A percentile compares a stretch with the other conserved stretches of the same genome.
phyloP scores from a whole-genome alignment of 2,113 vertebrate genomes.

The Oryzias celebensis region DNA sequence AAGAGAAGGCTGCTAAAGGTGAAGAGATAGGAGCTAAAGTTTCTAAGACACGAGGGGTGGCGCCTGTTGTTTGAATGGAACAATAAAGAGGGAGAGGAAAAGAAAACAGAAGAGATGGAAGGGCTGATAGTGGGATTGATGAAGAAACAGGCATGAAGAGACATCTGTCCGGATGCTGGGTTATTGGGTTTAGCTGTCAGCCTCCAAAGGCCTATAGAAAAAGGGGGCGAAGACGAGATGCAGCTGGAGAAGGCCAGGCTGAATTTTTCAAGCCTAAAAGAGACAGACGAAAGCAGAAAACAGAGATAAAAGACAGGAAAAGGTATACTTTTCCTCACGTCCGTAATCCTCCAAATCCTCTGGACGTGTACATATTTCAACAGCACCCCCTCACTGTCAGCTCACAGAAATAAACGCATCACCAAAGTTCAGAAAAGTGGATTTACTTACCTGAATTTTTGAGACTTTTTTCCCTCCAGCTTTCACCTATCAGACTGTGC shows the following conservation, averaged over 20 bases:
- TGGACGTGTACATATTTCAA: neutral
- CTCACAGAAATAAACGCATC: neutral
- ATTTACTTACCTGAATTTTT: neutral
- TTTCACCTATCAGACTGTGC: neutral
- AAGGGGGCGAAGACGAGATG: neutral
- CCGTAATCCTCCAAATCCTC: conserved; percentile 7
- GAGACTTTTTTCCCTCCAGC: neutral
- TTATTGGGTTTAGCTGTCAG: conserved; percentile 49
- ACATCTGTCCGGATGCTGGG: conserved; percentile 38
- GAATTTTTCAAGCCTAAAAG: conserved; percentile 5
- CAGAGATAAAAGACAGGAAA: conserved; percentile 7
- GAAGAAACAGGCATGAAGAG: conserved; percentile 20
- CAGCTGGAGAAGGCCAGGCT: conserved; percentile 1
- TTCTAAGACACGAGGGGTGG: conserved; percentile 41
- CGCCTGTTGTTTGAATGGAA: conserved; percentile 17
- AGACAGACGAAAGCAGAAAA: conserved; percentile 4
- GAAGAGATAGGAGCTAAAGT: conserved; percentile 54
- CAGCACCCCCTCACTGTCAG: neutral
- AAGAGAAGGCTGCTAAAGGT: conserved; percentile 45
- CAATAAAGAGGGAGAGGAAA: conserved; percentile 18
- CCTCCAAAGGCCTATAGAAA: conserved; percentile 19
- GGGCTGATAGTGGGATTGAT: conserved; percentile 26
- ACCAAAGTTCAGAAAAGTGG: neutral
- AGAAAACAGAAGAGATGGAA: conserved; percentile 19
- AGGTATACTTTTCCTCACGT: conserved; percentile 2